Base-by-base conservation (phyloP, 2,113 vertebrate species). In the Hypomesus transpacificus region DNA sequence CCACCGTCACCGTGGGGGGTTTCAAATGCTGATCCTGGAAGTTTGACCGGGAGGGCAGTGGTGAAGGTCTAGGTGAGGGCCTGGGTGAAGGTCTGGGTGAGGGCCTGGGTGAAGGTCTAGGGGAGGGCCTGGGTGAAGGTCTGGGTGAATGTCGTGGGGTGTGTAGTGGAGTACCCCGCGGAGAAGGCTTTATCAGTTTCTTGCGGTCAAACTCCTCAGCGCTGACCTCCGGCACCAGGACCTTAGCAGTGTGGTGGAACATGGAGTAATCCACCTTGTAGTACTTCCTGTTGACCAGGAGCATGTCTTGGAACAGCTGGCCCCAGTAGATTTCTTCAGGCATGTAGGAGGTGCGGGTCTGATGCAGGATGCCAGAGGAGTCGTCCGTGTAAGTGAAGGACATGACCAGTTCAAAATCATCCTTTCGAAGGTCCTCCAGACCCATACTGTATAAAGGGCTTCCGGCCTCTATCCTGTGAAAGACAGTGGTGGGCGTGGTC, bases 281-380 rank as follows among this genome's bases (percentile, higher is more conserved):
- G 83, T 92, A 79, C 69, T 90, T 94, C 58, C 91, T 90, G 88
- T 90, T 94, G 18, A 94, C 89, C 0, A 91, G 85, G 79, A 98
- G 80, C 76, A 98, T 94, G 0, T 98, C 95, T 0, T 96, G 93
- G 79, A 99, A 99, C 59, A 94, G 78, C 5, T 95, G 94, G 5
- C 97, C 97, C 97, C 97, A 99, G 14, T 95, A 91, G 61, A 99
- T 96, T 80, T 99, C 96, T 0, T 89, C 76, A 1, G 95, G 93
- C 0, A 93, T 85, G 4, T 97, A 99, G 0, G 97, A 98, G 34
- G 94, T 96, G 22, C 97, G 91, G 1, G 94, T 96, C 80, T 99
- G 97, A 77, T 98, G 96, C 1, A 96, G 94, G 0, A 94, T 98
- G 0, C 97, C 97, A 0, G 95, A 96, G 50, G 93, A 95, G 81